phyloP scores from a whole-genome alignment of 2,888 invertebrate species.

The Latheticus oryzae region DNA sequence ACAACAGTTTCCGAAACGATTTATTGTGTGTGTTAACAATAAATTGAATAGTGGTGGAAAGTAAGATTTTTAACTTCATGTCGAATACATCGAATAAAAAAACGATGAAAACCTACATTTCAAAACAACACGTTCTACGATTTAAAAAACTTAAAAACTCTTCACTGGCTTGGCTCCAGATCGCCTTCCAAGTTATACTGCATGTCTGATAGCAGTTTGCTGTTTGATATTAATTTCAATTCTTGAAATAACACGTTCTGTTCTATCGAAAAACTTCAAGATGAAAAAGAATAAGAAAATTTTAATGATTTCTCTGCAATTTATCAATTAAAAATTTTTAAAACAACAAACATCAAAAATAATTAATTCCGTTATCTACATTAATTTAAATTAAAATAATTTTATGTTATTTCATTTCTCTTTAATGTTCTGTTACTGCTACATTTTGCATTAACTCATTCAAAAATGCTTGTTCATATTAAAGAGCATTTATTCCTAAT shows the following conservation, averaged over 20 bases:
- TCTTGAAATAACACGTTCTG: constrained; percentile 35
- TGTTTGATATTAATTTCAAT: constrained; percentile 36
- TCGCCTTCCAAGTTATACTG: constrained; percentile 30
- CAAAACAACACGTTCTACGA: constrained; percentile 41
- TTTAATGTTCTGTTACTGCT: constrained; percentile 1
- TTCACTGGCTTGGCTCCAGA: constrained; percentile 39
- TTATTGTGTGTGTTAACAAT: constrained; percentile 23
- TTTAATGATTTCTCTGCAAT: too few species aligned
- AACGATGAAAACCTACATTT: constrained; percentile 37
- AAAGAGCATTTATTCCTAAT: constrained; percentile 4
- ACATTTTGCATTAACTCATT: constrained; percentile 26
- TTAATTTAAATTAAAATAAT: too few species aligned
- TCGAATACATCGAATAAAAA: constrained; percentile 8
- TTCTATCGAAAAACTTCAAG: constrained; percentile 11
- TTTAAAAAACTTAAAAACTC: constrained; percentile 34
- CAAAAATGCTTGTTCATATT: too few species aligned
- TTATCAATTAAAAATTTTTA: too few species aligned
- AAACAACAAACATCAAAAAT: too few species aligned
- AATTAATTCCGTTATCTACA: too few species aligned
- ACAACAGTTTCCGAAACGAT: constrained; percentile 15
- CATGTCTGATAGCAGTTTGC: constrained; percentile 39
- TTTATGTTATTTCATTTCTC: too few species aligned
- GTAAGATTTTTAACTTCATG: constrained; percentile 16
- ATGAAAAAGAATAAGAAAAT: too few species aligned
- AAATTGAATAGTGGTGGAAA: constrained; percentile 23